Evolutionary conservation across 2,113 vertebrate species (phyloP).

Genomic region (Vanacampus margaritifer): DNA sequence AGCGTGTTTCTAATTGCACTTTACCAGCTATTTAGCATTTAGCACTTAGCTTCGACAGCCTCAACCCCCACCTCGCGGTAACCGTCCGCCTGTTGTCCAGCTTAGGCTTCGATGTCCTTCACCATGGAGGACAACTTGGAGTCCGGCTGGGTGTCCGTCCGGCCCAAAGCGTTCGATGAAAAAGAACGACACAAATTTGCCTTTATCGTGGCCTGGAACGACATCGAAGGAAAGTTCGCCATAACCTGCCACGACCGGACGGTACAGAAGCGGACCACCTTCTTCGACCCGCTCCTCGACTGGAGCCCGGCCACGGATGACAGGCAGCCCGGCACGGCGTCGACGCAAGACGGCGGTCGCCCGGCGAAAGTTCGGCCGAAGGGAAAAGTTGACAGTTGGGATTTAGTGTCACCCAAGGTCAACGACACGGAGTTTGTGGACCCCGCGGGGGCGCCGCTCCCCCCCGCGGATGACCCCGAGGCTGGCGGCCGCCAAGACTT

Average conservation of each 20-base stretch:
- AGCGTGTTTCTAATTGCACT: neutral
- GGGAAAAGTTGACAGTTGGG: slow-evolving; percentile 36
- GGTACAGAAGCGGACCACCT: slow-evolving; percentile 81
- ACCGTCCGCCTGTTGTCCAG: slow-evolving; percentile 14
- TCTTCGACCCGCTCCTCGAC: slow-evolving; percentile 69
- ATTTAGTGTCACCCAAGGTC: slow-evolving; percentile 40
- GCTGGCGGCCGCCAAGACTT: slow-evolving; percentile 76
- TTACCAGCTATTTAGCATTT: slow-evolving; percentile 3
- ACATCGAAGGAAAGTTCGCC: slow-evolving; percentile 94
- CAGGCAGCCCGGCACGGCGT: slow-evolving; percentile 22
- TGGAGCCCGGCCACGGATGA: slow-evolving; percentile 21
- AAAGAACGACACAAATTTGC: slow-evolving; percentile 90
- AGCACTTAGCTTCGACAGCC: neutral
- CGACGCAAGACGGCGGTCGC: slow-evolving; percentile 5
- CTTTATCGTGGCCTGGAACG: slow-evolving; percentile 98
- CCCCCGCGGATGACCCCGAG: slow-evolving; percentile 38
- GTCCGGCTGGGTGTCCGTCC: slow-evolving; percentile 92
- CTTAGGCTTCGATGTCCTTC: slow-evolving; percentile 77
- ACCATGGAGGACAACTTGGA: slow-evolving; percentile 89
- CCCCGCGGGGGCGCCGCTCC: slow-evolving; percentile 48
- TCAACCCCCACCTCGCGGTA: neutral
- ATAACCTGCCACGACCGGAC: slow-evolving; percentile 96
- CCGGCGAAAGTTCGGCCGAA: slow-evolving; percentile 34
- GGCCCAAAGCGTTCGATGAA: slow-evolving; percentile 89
- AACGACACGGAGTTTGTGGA: slow-evolving; percentile 78